phyloP scores from a whole-genome alignment of 2,113 vertebrate species.

The Edolisoma coerulescens region DNA sequence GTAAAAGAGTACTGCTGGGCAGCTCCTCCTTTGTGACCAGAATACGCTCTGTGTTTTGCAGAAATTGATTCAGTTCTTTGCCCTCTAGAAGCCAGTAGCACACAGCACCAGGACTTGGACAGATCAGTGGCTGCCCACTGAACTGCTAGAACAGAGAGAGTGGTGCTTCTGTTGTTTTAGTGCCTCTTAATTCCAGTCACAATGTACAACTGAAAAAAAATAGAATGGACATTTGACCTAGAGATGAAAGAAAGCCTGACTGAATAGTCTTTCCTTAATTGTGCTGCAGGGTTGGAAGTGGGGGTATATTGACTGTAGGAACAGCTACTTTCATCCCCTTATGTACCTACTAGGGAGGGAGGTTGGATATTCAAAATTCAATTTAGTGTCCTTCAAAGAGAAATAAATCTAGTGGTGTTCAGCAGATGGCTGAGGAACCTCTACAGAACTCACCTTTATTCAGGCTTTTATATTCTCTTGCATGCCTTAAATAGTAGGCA shows the following conservation, averaged over 20 bases:
- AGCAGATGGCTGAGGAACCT: not conserved
- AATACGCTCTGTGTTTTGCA: not conserved
- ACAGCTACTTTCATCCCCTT: not conserved
- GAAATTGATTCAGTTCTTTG: not conserved
- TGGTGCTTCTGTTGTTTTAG: not conserved
- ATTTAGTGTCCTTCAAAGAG: not conserved
- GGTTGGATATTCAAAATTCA: not conserved
- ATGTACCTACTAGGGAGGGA: not conserved
- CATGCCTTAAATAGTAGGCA: not conserved
- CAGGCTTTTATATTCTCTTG: not conserved
- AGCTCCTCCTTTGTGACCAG: not conserved
- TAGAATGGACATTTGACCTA: not conserved
- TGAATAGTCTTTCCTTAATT: not conserved
- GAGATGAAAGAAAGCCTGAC: not conserved
- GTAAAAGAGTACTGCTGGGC: not conserved
- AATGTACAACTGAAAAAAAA: not conserved
- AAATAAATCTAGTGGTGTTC: not conserved
- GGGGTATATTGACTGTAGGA: not conserved
- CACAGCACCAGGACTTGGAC: not conserved
- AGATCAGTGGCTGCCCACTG: not conserved
- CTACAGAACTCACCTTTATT: not conserved
- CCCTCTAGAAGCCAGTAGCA: not conserved
- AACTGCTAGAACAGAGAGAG: not conserved
- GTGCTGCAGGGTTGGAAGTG: not conserved
- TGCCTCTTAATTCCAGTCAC: not conserved